Percentiles rank a stretch among this genome's conserved stretches.
phyloP scores from a whole-genome alignment of 2,888 invertebrate genomes.

The Agonopterix alstromeriana region DNA sequence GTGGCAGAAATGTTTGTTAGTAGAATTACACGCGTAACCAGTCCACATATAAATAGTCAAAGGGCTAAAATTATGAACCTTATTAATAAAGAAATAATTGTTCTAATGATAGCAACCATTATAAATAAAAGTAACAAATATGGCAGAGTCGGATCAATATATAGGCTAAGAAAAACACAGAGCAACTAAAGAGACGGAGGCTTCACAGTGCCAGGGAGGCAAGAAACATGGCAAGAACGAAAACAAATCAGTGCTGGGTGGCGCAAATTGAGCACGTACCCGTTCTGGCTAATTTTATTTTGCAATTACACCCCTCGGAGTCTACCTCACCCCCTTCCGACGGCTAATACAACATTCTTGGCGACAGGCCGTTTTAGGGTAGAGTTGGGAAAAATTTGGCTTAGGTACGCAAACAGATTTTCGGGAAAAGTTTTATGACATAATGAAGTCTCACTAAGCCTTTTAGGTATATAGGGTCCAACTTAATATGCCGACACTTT shows the following conservation, averaged over 20 bases:
- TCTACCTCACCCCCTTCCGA: slow-evolving; percentile 24
- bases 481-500: too few relatives aligned
- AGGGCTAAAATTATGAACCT: too few relatives aligned
- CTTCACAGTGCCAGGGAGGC: slow-evolving; percentile 14
- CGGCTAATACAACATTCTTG: slow-evolving; percentile 71
- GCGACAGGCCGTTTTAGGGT: slow-evolving; percentile 53
- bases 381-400: slow-evolving; percentile 19
- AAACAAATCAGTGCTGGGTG: slow-evolving; percentile 75
- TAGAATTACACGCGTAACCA: too few relatives aligned
- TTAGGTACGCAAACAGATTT: too few relatives aligned
- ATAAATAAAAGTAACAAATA: slow-evolving; percentile 28
- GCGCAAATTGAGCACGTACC: slow-evolving; percentile 77
- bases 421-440: too few relatives aligned
- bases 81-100: too few relatives aligned
- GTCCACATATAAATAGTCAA: too few relatives aligned
- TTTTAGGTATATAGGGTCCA: too few relatives aligned
- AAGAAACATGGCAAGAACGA: slow-evolving; percentile 54
- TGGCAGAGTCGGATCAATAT: slow-evolving; percentile 64
- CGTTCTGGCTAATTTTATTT: slow-evolving; percentile 77
- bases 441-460: too few relatives aligned
- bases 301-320: slow-evolving; percentile 68
- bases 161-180: slow-evolving; percentile 67
- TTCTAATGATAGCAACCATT: too few relatives aligned
- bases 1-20: too few relatives aligned
- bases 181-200: slow-evolving; percentile 36